Evolutionary conservation across 2,888 invertebrate species (phyloP), one percentile per base, ranked within the genome.

Genomic region (Dryocosmus kuriphilus): DNA sequence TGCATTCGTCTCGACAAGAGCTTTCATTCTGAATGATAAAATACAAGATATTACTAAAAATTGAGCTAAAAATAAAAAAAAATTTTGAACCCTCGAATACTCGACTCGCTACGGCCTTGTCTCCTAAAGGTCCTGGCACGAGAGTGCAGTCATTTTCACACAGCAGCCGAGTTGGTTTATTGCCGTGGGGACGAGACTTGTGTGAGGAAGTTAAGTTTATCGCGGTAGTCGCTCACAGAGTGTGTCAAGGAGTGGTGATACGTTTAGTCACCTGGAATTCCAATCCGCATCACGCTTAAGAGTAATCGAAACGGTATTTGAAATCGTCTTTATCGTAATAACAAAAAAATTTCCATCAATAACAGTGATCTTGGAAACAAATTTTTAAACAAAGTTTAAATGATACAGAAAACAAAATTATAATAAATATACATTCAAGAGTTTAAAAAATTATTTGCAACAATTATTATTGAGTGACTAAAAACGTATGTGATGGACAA

Each of bases 191-290:
- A 84, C 83, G 86, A 82, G 82, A 81, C 75, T 77, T 24, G 84
- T 82, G 86, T 78, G 82, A 82, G 82, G 85, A 89, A 89, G 88
- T 89, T 61, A 89, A 89, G 88, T 89, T 61, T 81, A 79, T 81
- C 73, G 80, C 78, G 84, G 83, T 88, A 86, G 87, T 88, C 84
- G 85, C 61, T 61, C 41, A 4, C 41, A 14, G 60, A 75, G 38
- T 60, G 38, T 60, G 32, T 38, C 57, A 27, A n/a, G n/a, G n/a
- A n/a, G n/a, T n/a, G n/a, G n/a, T n/a, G n/a, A 75, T 62, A 46
- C 24, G 75, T 75, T 46, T 30, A 38, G 60, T 75, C 62, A 41
- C 75, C 41, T 61, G 27, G 46, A 75, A n/a, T 60, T 24, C 62
- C n/a, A 46, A 38, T 67, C 27, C 46, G 27, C 67, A 46, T 46